Conservation (phyloP, 1,140 invertebrate genomes). For the Phymastichus coffea region DNA sequence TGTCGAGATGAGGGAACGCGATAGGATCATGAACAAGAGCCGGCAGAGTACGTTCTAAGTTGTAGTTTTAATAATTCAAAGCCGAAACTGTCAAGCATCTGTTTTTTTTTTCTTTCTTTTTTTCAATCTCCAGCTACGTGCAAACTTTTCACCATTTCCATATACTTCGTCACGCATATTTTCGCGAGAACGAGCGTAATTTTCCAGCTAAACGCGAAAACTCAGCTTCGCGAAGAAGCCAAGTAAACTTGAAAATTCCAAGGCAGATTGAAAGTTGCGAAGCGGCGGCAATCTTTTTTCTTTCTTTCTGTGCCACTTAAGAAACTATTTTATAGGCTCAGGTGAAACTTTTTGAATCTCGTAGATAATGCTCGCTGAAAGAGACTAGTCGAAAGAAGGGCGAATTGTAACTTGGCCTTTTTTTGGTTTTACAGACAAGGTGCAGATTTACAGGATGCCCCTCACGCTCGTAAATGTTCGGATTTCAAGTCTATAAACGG, state of each 20-base stretch:
- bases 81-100: too few species aligned
- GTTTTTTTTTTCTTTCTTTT: too few species aligned
- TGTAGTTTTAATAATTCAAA: too few species aligned
- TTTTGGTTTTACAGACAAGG: too few species aligned
- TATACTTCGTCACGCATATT: not conserved
- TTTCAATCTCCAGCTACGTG: too few species aligned
- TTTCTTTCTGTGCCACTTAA: constrained; percentile 1
- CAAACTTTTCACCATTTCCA: too few species aligned
- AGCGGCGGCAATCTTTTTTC: not conserved
- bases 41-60: constrained; percentile 49
- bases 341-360: constrained; percentile 23
- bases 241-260: constrained; percentile 13
- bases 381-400: too few species aligned
- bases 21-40: constrained; percentile 39
- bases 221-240: not conserved
- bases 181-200: not conserved
- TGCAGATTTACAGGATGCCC: too few species aligned
- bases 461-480: too few species aligned
- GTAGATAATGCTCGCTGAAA: not conserved
- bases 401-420: too few species aligned
- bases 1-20: constrained; percentile 46
- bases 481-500: too few species aligned
- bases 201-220: constrained; percentile 26
- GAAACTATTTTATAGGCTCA: not conserved
- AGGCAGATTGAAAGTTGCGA: constrained; percentile 16